Percentiles rank a stretch among this genome's conserved stretches.
These are phyloP conservation scores for Scaptodrosophila lebanonensis DNA, from an alignment of 1,140 invertebrate species.

Conservation along the genomic window DNA sequence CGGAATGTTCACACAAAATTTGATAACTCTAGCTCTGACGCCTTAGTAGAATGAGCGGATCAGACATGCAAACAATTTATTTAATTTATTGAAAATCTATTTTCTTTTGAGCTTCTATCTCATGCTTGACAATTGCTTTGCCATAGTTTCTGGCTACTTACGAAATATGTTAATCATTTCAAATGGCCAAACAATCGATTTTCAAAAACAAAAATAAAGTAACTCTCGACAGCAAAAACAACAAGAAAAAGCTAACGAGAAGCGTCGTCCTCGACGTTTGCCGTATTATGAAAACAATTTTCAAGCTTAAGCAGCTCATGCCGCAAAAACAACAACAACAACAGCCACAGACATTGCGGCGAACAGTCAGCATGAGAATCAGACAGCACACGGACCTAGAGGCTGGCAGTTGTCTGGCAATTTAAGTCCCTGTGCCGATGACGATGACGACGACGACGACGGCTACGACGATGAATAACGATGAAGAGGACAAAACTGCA, in stretches of 20 bases:
- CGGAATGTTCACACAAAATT: too few species aligned
- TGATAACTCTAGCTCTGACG: too few species aligned
- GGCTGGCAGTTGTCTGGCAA: conserved; percentile 48
- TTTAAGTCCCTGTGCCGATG: conserved; percentile 43
- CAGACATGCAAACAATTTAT: too few species aligned
- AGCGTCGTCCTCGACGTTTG: neutral
- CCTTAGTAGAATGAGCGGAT: too few species aligned
- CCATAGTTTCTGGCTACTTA: too few species aligned
- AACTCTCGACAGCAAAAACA: conserved; percentile 17
- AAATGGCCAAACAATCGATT: conserved; percentile 12
- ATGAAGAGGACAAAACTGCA: conserved; percentile 62
- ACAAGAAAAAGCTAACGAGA: conserved; percentile 25
- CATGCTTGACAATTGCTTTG: neutral
- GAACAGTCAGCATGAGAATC: conserved; percentile 35
- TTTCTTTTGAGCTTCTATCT: too few species aligned
- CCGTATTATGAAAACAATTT: conserved; percentile 71
- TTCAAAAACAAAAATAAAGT: too few species aligned
- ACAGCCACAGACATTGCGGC: conserved; percentile 31
- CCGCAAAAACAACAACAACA: conserved; percentile 14
- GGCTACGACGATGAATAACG: too few species aligned
- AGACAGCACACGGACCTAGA: too few species aligned
- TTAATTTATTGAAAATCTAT: too few species aligned
- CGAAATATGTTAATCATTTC: neutral
- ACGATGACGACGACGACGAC: too few species aligned
- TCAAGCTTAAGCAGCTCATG: conserved; percentile 74